A percentile compares a stretch with the other conserved stretches of the same genome.
Conservation (phyloP, 2,113 vertebrate species). For the Ictidomys tridecemlineatus region DNA sequence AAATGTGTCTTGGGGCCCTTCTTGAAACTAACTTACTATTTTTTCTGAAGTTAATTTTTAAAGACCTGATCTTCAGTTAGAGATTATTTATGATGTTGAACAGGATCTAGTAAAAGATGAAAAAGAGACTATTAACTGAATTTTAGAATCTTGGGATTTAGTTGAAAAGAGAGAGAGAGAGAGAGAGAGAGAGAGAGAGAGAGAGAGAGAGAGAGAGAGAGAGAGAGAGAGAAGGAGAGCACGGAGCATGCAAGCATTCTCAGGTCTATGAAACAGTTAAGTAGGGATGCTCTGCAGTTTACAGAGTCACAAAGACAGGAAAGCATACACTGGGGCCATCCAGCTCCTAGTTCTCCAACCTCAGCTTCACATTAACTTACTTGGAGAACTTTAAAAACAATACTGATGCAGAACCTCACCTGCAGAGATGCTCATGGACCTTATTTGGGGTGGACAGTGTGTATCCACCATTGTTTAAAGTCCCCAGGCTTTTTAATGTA, state of each 20-base stretch:
- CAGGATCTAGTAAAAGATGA: neutral
- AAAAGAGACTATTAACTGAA: neutral
- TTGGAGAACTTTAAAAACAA: neutral
- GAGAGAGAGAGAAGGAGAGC: too few species aligned
- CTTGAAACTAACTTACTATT: neutral
- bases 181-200: neutral
- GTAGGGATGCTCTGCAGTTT: neutral
- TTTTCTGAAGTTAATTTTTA: conserved; percentile 16
- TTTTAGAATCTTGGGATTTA: neutral
- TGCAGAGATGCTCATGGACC: neutral
- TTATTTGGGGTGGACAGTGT: neutral
- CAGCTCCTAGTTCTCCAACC: neutral
- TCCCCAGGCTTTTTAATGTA: neutral
- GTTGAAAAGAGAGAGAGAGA: neutral
- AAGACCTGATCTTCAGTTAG: neutral
- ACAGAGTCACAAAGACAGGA: neutral
- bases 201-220: neutral
- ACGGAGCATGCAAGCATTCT: neutral
- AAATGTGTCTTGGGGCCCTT: neutral
- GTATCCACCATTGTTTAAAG: neutral
- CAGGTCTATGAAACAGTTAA: neutral
- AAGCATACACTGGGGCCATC: rapidly evolving
- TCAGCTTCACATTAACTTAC: neutral
- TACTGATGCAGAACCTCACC: too few species aligned
- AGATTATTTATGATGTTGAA: neutral